phyloP scores from a whole-genome alignment of 2,888 invertebrate species.

The Miltochrista miniata region DNA sequence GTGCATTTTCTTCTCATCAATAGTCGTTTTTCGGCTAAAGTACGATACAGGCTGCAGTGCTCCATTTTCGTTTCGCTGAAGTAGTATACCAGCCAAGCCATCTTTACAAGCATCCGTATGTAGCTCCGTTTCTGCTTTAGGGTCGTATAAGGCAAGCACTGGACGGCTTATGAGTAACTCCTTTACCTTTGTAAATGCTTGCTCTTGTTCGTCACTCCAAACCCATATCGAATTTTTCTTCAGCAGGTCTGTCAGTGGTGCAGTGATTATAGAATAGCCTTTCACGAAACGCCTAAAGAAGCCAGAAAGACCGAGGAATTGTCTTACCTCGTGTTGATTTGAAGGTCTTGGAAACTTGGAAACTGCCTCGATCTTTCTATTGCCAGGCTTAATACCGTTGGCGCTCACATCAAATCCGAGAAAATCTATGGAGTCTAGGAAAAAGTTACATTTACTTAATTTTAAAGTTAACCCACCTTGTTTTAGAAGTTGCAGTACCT shows the following conservation, averaged over 20 bases:
- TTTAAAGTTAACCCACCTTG: slow-evolving; percentile 5
- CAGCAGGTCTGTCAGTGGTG: background rate
- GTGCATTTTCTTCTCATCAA: slow-evolving; percentile 17
- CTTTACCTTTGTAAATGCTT: slow-evolving; percentile 36
- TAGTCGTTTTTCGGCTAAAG: slow-evolving; percentile 20
- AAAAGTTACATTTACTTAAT: slow-evolving; percentile 9
- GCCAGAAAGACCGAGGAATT: slow-evolving; percentile 2
- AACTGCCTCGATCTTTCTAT: slow-evolving; percentile 1
- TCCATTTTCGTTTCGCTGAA: slow-evolving; percentile 32
- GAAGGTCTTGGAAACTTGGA: background rate
- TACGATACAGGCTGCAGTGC: slow-evolving; percentile 13
- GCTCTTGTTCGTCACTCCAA: slow-evolving; percentile 15
- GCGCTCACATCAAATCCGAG: slow-evolving; percentile 9
- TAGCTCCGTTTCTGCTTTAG: slow-evolving; percentile 28
- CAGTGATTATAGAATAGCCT: slow-evolving; percentile 1
- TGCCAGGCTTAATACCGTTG: slow-evolving; percentile 5
- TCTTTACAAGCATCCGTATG: too few species aligned
- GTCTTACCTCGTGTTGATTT: slow-evolving; percentile 9
- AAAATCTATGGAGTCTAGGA: slow-evolving; percentile 1
- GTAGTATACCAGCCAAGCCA: slow-evolving; percentile 46
- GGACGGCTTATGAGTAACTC: too few species aligned
- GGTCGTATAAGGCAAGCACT: slow-evolving; percentile 40
- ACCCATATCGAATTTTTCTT: background rate
- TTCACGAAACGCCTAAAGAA: slow-evolving; percentile 8
- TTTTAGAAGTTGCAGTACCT: background rate